Base-by-base conservation (phyloP, 1,140 invertebrate species). In the Drosophila lini region DNA sequence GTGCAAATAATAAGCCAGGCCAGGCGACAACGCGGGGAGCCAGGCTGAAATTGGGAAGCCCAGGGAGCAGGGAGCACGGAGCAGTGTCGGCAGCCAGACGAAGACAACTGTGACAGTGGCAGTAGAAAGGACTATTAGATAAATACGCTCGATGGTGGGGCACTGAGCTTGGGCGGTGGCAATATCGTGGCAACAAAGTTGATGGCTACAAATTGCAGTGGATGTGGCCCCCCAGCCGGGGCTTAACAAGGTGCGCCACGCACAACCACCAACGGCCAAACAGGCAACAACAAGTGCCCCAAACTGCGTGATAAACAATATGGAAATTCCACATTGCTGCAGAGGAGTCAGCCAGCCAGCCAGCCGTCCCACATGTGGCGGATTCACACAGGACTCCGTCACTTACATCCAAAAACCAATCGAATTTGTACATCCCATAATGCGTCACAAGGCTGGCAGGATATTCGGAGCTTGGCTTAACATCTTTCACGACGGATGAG, bases 1-100 rank as follows among this genome's bases (percentile, higher is more conserved):
- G 83, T 55, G 52, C 83, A 86, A 88, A 86, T 86, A 86, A 86
- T 86, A 86, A 86, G 83, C 83, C 83, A 83, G 83, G 83, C 83
- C 76, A 79, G 76, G 56, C 56, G 56, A 61, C 56, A 61, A 19
- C 25, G 32, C 32, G 32, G 58, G 25, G 57, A 55, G 80, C 81
- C 81, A 76, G 76, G 47, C 41, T 41, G 34, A 15, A 56, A 56
- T 59, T 58, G 61, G 44, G 41, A 55, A 67, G 11, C 42, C 2
- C 13, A 5, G 44, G 7, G 58, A 65, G 44, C 25, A 31, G 44
- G 13, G 45, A n/a, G 36, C n/a, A 10, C 11, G 62, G 60, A 41
- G 40, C 25, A 59, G 67, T 58, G 74, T 74, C 65, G 65, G 78
- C 42, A 59, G 58, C 71, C 80, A 86, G 83, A 86, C 83, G 80